Conservation (phyloP, 2,797 vertebrate species). For the Salmo trutta region DNA sequence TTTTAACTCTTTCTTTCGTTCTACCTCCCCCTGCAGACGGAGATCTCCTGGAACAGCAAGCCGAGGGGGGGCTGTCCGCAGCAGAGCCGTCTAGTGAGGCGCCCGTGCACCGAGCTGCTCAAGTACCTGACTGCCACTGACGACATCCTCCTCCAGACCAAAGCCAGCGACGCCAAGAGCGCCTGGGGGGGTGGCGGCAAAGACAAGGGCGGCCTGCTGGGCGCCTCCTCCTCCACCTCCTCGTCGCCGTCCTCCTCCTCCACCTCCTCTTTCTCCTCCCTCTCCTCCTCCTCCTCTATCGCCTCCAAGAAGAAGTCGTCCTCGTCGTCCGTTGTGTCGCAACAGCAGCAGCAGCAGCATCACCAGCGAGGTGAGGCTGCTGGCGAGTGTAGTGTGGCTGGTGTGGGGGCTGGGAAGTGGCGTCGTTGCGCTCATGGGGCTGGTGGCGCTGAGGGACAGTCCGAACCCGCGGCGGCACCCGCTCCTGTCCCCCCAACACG, state of each 20-base stretch:
- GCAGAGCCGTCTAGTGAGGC: conserved; percentile 93
- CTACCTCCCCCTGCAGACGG: conserved; percentile 75
- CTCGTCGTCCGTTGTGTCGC: conserved; percentile 66
- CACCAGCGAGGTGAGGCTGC: conserved; percentile 92
- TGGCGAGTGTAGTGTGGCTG: conserved; percentile 74
- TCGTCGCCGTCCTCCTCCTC: conserved; percentile 79
- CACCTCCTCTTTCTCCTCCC: conserved; percentile 70
- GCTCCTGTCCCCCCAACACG: conserved; percentile 67
- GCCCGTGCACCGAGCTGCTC: conserved; percentile 97
- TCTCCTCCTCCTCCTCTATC: conserved; percentile 80
- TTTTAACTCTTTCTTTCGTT: conserved; percentile 14
- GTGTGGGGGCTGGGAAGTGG: conserved; percentile 83
- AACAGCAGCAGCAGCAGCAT: conserved; percentile 78
- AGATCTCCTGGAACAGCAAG: conserved; percentile 96
- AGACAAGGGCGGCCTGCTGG: conserved; percentile 83
- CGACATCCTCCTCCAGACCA: conserved; percentile 92
- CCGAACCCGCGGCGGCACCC: conserved; percentile 63
- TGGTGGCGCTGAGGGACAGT: conserved; percentile 46
- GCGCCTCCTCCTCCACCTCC: conserved; percentile 77
- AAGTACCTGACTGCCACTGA: conserved; percentile 98
- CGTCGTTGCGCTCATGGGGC: conserved; percentile 75
- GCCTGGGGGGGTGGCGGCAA: conserved; percentile 78
- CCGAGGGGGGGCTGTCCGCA: conserved; percentile 90
- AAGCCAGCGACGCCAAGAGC: conserved; percentile 82
- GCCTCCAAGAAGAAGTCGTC: conserved; percentile 92